Conservation (phyloP, 92 coral and sea anemone genomes). For the Actinostola sp. region DNA sequence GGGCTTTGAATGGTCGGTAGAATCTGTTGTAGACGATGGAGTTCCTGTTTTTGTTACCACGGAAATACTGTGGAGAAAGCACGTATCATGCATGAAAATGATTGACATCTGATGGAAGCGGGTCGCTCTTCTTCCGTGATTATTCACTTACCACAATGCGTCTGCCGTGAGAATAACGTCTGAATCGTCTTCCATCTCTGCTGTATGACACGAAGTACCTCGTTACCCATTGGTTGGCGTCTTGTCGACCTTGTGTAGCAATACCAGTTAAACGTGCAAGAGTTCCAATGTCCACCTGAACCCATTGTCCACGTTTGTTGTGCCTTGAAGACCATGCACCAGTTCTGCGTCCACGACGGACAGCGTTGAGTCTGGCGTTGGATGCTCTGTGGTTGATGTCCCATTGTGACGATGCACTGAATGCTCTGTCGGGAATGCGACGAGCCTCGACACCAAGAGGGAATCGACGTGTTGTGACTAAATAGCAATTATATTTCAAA, state of each 20-base stretch:
- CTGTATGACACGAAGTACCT: constrained; percentile 62
- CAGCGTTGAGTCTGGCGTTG: constrained; percentile 64
- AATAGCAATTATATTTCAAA: too few species aligned
- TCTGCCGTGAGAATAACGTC: constrained; percentile 43
- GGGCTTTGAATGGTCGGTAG: constrained; percentile 42
- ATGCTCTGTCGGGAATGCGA: constrained; percentile 36
- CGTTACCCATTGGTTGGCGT: constrained; percentile 74
- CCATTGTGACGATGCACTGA: constrained; percentile 68
- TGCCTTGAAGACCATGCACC: constrained; percentile 80
- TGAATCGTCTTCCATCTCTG: constrained; percentile 53
- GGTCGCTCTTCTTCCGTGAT: too few species aligned
- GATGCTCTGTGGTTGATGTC: constrained; percentile 70
- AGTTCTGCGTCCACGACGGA: constrained; percentile 56
- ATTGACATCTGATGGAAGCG: background rate
- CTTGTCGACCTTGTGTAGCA: constrained; percentile 73
- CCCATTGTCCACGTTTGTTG: constrained; percentile 56
- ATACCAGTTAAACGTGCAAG: constrained; percentile 47
- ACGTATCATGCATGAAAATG: background rate
- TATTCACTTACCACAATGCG: constrained; percentile 44
- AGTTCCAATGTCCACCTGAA: constrained; percentile 66
- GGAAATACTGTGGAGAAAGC: constrained; percentile 36
- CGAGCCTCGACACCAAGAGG: constrained; percentile 62
- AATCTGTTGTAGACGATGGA: constrained; percentile 53
- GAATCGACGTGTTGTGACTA: background rate
- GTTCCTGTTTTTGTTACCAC: constrained; percentile 63